phyloP scores from a whole-genome alignment of 2,797 vertebrate genomes.

The Pyrrhura leucotis region DNA sequence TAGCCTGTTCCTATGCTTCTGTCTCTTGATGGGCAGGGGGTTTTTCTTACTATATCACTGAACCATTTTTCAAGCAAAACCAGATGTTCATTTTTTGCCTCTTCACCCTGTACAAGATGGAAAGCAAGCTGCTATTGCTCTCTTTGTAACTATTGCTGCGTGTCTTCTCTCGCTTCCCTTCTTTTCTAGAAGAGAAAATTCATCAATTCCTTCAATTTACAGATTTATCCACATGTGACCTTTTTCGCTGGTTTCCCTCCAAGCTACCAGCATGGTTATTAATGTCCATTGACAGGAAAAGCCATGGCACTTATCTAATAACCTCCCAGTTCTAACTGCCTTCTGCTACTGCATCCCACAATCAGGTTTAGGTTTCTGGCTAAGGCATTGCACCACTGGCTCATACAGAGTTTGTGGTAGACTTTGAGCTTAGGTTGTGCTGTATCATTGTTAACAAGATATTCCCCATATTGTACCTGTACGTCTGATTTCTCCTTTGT shows the following conservation, averaged over 20 bases:
- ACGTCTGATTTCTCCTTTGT: neutral
- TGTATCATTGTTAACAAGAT: neutral
- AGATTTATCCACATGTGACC: accelerated
- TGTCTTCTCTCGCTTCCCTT: neutral
- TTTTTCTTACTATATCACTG: neutral
- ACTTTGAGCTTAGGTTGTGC: neutral
- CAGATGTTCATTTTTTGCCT: neutral
- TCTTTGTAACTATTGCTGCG: neutral
- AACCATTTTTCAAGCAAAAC: neutral
- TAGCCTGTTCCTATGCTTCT: neutral
- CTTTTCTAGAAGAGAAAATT: neutral
- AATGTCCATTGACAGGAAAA: neutral
- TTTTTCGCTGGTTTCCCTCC: neutral
- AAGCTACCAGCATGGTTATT: neutral
- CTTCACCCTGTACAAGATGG: neutral
- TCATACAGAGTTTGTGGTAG: neutral
- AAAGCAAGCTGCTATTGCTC: neutral
- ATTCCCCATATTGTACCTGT: neutral
- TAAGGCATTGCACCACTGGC: neutral
- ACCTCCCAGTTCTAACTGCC: neutral
- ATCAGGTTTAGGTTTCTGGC: neutral
- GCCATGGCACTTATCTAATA: neutral
- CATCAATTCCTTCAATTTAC: neutral
- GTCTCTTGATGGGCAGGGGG: neutral
- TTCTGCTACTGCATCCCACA: neutral